These are phyloP conservation scores for Dicaeum eximium DNA, from an alignment of 2,113 vertebrate species.

Conservation along the genomic window DNA sequence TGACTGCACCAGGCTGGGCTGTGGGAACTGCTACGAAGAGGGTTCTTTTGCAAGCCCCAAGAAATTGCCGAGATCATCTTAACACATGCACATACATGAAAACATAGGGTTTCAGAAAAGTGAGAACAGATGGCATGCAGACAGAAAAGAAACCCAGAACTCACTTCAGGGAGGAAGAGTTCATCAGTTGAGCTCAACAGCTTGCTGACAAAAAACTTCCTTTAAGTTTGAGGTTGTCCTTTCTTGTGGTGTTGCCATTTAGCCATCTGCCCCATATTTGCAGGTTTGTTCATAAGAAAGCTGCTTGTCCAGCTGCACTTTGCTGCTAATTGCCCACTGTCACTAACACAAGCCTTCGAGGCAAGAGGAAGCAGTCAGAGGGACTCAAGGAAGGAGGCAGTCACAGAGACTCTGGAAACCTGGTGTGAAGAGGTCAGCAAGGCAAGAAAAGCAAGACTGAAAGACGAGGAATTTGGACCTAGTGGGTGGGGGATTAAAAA, in stretches of 20 bases:
- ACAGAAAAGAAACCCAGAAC: background rate
- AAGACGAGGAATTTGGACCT: background rate
- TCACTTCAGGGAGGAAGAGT: background rate
- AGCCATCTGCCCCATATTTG: background rate
- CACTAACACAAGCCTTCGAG: background rate
- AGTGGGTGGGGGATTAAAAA: background rate
- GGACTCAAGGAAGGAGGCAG: background rate
- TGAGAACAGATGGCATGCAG: background rate
- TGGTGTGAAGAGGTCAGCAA: background rate
- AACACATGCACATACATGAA: background rate
- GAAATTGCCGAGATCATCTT: background rate
- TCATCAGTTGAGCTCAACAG: background rate
- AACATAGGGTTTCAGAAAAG: background rate
- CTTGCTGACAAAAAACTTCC: background rate
- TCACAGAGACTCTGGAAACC: background rate
- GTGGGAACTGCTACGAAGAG: background rate
- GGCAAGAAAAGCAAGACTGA: background rate
- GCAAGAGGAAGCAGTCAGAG: background rate
- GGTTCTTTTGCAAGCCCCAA: background rate
- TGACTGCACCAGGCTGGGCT: background rate
- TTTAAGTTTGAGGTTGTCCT: background rate
- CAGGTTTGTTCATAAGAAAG: background rate
- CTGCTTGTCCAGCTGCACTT: background rate
- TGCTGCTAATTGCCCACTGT: background rate
- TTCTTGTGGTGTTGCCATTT: background rate